Evolutionary conservation across 1,140 invertebrate species (phyloP), one percentile per base, ranked within the genome.

Genomic region (Drosophila asahinai): DNA sequence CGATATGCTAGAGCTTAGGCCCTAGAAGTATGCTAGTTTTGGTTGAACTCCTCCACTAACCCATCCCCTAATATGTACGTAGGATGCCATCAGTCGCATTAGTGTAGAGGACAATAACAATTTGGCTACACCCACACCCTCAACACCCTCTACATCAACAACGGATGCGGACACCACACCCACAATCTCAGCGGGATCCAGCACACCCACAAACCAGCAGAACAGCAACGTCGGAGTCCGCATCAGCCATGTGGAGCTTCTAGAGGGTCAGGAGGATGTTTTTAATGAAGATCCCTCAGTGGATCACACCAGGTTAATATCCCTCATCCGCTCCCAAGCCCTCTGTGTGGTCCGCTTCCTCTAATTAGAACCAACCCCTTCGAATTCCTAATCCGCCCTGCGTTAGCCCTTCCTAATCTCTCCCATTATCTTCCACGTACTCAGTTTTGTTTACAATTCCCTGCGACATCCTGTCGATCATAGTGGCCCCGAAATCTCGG

Each of bases 371-470:
- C 33, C 33, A 9, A 36, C 2, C 33, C 3, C 2, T 36, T 36
- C 12, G 30, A 9, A 40, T 48, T n/a, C 25, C 36, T 11, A 58
- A 14, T 49, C 43, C 19, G 12, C 9, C 12, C 3, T 8, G 9
- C 19, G 25, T 33, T 38, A 47, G 25, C 22, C 67, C 17, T 51
- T 25, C 62, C 36, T 40, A 71, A 67, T 45, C 49, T 12, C 33
- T 30, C 42, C 64, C 47, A 58, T 42, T 66, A 61, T 78, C 65
- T 71, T 75, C 70, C 71, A 66, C 51, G 61, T 62, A 65, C 77
- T 72, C 74, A 91, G 87, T 91, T 91, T 82, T 87, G 83, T 91
- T 87, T 91, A 91, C 87, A 91, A 91, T 84, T 91, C 87, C 65
- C 68, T 91, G 67, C 87, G 81, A 79, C 80, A 87, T 70, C 77